phyloP scores from a whole-genome alignment of 2,113 vertebrate species.

The Microtus ochrogaster region DNA sequence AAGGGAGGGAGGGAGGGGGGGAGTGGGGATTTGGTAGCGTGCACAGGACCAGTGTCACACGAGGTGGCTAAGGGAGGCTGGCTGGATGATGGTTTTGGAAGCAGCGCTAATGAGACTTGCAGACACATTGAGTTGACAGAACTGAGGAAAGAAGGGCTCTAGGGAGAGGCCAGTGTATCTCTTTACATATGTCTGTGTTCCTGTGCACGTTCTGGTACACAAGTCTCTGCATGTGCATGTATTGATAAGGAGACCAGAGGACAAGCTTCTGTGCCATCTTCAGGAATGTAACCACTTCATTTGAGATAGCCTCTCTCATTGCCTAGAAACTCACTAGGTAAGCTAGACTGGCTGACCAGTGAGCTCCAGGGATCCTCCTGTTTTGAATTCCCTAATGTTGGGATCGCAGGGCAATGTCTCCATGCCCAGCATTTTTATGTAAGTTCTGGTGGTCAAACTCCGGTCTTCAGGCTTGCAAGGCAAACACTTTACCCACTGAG shows the following conservation, averaged over 20 bases:
- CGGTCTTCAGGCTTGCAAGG: no score
- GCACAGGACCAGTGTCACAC: accelerated
- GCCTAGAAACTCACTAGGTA: background rate
- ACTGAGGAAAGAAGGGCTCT: background rate
- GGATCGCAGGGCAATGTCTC: background rate
- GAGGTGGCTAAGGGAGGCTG: background rate
- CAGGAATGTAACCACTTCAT: background rate
- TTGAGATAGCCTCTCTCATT: background rate
- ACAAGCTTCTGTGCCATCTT: background rate
- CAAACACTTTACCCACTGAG: background rate
- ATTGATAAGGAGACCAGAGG: background rate
- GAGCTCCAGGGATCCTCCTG: background rate
- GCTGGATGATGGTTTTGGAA: background rate
- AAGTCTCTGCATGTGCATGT: no score
- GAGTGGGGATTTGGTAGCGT: accelerated
- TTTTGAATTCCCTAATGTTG: background rate
- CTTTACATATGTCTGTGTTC: background rate
- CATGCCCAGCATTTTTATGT: background rate
- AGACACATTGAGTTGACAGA: no score
- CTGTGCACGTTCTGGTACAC: background rate
- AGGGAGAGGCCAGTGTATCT: background rate
- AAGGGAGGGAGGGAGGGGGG: accelerated
- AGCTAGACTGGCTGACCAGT: background rate
- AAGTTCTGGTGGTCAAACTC: background rate
- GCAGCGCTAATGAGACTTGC: background rate